phyloP scores from a whole-genome alignment of 1,140 invertebrate species.

The Scaptomyza hsui region DNA sequence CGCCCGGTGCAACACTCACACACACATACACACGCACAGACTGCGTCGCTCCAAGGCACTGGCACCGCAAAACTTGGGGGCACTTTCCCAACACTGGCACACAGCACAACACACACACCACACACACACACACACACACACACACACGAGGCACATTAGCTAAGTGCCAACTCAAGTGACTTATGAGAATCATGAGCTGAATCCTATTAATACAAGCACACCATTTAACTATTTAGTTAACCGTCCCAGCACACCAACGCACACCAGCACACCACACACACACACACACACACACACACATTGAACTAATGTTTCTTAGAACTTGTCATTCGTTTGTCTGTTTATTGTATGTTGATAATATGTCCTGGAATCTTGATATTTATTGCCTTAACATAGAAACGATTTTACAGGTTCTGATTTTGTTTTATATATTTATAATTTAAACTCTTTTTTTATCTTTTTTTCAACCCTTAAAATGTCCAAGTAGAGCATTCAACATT shows the following conservation, averaged over 20 bases:
- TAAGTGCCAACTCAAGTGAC: constrained; percentile 12
- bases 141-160: constrained; percentile 15
- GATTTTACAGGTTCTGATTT: neutral
- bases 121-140: too few species aligned
- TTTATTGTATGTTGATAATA: too few species aligned
- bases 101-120: too few species aligned
- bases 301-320: too few species aligned
- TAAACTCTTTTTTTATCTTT: neutral
- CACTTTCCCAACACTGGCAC: constrained; percentile 15
- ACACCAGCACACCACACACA: neutral
- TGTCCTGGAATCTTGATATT: too few species aligned
- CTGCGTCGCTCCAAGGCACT: constrained; percentile 16
- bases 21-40: neutral
- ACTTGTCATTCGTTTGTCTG: too few species aligned
- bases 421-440: neutral
- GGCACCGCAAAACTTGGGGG: constrained; percentile 17
- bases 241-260: neutral
- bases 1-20: constrained; percentile 48
- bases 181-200: neutral
- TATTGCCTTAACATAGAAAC: too few species aligned
- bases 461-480: too few species aligned
- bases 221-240: constrained; percentile 18
- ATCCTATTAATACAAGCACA: constrained; percentile 4
- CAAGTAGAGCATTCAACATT: constrained; percentile 18
- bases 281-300: too few species aligned